phyloP scores from a whole-genome alignment of 2,113 vertebrate species.

The Cynoglossus semilaevis region DNA sequence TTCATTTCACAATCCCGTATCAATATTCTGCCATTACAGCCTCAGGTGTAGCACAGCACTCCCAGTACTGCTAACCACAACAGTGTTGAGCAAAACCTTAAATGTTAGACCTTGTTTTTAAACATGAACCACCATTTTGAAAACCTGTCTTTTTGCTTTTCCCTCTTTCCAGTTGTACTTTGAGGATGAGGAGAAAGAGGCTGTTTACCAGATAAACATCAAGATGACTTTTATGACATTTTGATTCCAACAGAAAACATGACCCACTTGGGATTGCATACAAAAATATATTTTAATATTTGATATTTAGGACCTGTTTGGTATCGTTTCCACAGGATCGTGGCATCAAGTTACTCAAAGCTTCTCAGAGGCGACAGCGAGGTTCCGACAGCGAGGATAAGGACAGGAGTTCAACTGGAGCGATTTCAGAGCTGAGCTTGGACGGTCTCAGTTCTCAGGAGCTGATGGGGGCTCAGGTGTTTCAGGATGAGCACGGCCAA shows the following conservation, averaged over 20 bases:
- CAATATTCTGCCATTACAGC: no score
- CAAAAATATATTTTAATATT: no score
- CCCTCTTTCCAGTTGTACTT: slow-evolving; percentile 83
- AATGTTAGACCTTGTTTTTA: neutral
- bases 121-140: neutral
- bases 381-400: slow-evolving; percentile 69
- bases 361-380: slow-evolving; percentile 22
- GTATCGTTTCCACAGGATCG: slow-evolving; percentile 72
- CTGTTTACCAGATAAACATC: slow-evolving; percentile 76
- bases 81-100: neutral
- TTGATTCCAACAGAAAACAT: slow-evolving; percentile 87
- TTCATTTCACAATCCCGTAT: no score
- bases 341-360: slow-evolving; percentile 78
- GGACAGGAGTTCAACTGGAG: slow-evolving; percentile 55
- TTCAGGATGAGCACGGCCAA: slow-evolving; percentile 79
- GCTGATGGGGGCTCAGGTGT: slow-evolving; percentile 77
- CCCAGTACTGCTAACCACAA: no score
- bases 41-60: no score
- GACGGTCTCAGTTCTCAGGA: slow-evolving; percentile 77
- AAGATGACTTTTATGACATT: slow-evolving; percentile 76
- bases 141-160: neutral
- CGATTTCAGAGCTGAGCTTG: slow-evolving; percentile 69
- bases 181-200: slow-evolving; percentile 82
- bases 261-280: slow-evolving; percentile 2
- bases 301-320: no score